A percentile compares a stretch with the other conserved stretches of the same genome.
Conservation (phyloP, 2,888 invertebrate species). For the Cremastinae sp. region DNA sequence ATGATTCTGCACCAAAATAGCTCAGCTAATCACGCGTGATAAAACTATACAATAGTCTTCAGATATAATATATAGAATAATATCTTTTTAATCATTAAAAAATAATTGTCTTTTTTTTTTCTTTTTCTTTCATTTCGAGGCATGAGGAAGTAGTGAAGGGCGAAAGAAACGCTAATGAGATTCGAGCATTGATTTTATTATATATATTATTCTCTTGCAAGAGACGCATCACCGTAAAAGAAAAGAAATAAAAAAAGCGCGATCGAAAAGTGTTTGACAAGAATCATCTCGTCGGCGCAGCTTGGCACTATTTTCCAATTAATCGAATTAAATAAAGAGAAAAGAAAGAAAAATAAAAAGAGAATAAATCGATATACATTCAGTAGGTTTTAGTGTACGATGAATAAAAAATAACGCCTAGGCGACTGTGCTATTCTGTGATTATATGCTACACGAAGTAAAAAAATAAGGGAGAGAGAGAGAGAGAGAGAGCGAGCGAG, state of each 20-base stretch:
- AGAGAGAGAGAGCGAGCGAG: too few species aligned
- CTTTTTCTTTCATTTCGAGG: neutral
- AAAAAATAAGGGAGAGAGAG: constrained; percentile 23
- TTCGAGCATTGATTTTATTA: neutral
- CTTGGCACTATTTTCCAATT: constrained; percentile 59
- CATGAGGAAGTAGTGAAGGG: neutral
- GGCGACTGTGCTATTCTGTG: constrained; percentile 72
- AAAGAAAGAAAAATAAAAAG: constrained; percentile 6
- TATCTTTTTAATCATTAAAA: constrained; percentile 18
- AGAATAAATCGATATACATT: constrained; percentile 38
- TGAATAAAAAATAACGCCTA: constrained; percentile 63
- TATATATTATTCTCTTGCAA: too few species aligned
- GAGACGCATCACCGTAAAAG: neutral
- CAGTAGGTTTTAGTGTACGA: constrained; percentile 57
- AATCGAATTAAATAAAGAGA: constrained; percentile 39
- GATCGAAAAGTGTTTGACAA: constrained; percentile 8
- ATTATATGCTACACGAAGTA: constrained; percentile 64
- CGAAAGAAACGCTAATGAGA: neutral
- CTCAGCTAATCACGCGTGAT: constrained; percentile 57
- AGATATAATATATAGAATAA: too few species aligned
- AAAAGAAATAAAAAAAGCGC: neutral
- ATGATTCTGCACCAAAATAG: constrained; percentile 50
- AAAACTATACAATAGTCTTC: constrained; percentile 32
- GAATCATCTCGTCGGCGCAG: constrained; percentile 38
- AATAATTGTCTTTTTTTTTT: constrained; percentile 1